Base-by-base conservation (phyloP, 2,113 vertebrate species). In the Orientallactaga bullata region DNA sequence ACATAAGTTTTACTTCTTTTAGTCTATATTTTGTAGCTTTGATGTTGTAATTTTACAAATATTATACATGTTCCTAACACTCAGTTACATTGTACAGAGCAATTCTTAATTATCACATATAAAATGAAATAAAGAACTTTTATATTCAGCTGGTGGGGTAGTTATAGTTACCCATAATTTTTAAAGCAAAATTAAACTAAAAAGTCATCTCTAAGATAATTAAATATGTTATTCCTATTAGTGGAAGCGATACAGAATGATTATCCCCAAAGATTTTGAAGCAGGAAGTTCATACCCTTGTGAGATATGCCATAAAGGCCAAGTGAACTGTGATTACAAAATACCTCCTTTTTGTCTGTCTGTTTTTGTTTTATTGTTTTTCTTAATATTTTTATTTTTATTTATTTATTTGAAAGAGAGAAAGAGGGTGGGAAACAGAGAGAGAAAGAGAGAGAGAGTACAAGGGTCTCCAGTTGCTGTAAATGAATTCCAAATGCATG, bases 131-230 rank as follows among this genome's bases (percentile, higher is more conserved):
- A 58, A 88, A 73, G 69, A 88, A 73, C 18, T 30, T 65, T 30
- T 30, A 71, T 55, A 55, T 51, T 26, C 42, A 86, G 65, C 69
- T 81, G 55, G 81, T 73, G 55, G 26, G 37, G 77, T 58, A 16
- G 28, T 73, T 84, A 30, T 17, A 77, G 78, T 71, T 69, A 74
- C 15, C 58, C 55, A 60, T 63, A 82, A 88, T 93, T 96, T 92
- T 72, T 60, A 92, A 93, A 88, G 60, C 80, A 95, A 68, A 94
- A 90, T 73, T 71, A 88, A 95, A 95, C 80, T 55, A 89, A 91
- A 84, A 88, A 85, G 24, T n/a, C 24, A 16, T 63, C 47, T 24
- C 35, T 73, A 73, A 89, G 60, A 72, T 73, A 89, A 93, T 55
- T 81, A 79, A 3, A 68, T 58, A 18, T 61, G 32, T 32, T 76